phyloP scores from a whole-genome alignment of 2,888 invertebrate genomes.

The Pachydiplax longipennis region DNA sequence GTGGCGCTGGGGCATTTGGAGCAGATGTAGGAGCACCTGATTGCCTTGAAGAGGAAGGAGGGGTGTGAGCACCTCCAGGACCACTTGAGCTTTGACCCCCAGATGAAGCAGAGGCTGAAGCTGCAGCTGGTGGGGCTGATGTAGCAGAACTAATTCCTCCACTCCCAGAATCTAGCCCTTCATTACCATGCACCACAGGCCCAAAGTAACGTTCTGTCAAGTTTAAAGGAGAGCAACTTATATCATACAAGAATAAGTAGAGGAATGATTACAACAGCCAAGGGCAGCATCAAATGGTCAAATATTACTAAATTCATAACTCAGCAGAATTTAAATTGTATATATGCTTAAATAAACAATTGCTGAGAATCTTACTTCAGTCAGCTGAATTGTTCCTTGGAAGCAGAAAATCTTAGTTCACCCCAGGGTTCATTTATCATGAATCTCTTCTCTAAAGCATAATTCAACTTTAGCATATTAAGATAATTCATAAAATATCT shows the following conservation, averaged over 20 bases:
- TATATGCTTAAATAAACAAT: no score
- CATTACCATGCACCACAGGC: constrained; percentile 64
- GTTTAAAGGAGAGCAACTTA: background rate
- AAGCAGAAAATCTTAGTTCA: no score
- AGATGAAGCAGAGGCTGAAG: constrained; percentile 51
- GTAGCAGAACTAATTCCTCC: constrained; percentile 55
- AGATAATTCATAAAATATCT: no score
- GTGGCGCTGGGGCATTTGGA: constrained; percentile 48
- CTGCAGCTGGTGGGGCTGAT: constrained; percentile 57
- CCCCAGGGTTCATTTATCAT: no score
- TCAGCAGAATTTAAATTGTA: no score
- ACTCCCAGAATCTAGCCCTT: constrained; percentile 61
- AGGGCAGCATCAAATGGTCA: no score
- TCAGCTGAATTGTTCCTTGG: no score
- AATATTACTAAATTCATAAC: no score
- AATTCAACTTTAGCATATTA: no score
- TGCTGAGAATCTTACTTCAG: no score
- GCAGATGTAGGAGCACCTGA: constrained; percentile 52
- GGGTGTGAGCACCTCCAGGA: constrained; percentile 55
- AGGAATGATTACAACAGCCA: no score
- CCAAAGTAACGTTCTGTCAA: constrained; percentile 65
- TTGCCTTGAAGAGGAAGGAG: constrained; percentile 57
- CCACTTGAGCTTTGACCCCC: constrained; percentile 47
- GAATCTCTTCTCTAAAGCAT: no score
- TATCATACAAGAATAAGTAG: background rate